Conservation (phyloP, 2,888 invertebrate genomes). For the Eupithecia centaureata region DNA sequence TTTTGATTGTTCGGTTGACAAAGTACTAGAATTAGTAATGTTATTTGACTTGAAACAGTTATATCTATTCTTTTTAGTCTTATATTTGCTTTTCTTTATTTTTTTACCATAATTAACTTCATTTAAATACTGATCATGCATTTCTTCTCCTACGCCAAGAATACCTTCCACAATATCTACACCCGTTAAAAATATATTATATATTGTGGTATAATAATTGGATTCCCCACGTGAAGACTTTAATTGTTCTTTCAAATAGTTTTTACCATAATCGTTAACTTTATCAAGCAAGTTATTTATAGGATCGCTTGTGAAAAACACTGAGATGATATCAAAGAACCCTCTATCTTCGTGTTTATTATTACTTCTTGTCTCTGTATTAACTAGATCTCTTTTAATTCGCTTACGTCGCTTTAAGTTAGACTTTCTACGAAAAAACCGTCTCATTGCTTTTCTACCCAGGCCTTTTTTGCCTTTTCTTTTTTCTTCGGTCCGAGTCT, state of each 20-base stretch:
- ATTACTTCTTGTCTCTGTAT: background rate
- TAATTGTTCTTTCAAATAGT: constrained; percentile 54
- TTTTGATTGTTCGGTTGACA: background rate
- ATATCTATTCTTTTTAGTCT: background rate
- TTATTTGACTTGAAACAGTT: background rate
- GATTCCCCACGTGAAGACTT: constrained; percentile 57
- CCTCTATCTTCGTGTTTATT: constrained; percentile 44
- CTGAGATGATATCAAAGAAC: constrained; percentile 53
- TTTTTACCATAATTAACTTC: constrained; percentile 38
- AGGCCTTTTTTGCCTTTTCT: constrained; percentile 11
- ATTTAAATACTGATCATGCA: constrained; percentile 51
- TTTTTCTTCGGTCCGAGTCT: constrained; percentile 42
- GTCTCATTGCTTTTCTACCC: constrained; percentile 30
- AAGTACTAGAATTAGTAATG: background rate
- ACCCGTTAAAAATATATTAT: constrained; percentile 64
- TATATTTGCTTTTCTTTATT: constrained; percentile 37
- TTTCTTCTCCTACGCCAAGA: constrained; percentile 57
- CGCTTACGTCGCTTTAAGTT: constrained; percentile 54
- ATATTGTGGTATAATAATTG: constrained; percentile 62
- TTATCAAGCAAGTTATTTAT: constrained; percentile 50
- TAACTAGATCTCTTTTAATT: constrained; percentile 41
- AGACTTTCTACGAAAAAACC: constrained; percentile 50
- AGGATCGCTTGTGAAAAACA: constrained; percentile 56
- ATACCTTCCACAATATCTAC: constrained; percentile 69
- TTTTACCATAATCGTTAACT: constrained; percentile 58